Evolutionary conservation across 2,797 vertebrate species (phyloP).

Genomic region (Oreochromis mossambicus): DNA sequence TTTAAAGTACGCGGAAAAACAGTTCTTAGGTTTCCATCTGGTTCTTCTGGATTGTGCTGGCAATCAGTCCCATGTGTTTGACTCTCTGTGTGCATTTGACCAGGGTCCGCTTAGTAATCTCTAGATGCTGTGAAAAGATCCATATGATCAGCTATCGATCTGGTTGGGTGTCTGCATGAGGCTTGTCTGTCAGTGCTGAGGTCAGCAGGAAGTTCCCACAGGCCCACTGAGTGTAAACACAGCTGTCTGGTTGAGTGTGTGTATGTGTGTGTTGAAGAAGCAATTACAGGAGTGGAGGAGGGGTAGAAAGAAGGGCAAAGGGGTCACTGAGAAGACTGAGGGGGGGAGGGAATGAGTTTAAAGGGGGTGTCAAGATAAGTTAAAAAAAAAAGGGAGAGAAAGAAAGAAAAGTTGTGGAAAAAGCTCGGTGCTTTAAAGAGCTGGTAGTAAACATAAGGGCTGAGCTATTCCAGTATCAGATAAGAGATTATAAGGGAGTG

Average conservation of each 20-base stretch:
- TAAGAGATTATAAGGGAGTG: constrained; percentile 14
- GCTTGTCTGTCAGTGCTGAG: constrained; percentile 53
- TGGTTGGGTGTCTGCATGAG: background rate
- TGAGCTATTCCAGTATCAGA: constrained; percentile 27
- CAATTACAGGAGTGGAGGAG: constrained; percentile 42
- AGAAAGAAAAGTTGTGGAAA: background rate
- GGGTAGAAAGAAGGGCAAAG: constrained; percentile 35
- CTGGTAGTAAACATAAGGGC: constrained; percentile 38
- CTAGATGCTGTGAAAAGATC: background rate
- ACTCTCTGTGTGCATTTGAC: background rate
- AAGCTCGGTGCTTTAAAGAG: constrained; percentile 3
- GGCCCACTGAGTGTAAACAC: constrained; percentile 63
- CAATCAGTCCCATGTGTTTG: background rate
- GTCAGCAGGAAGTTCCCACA: constrained; percentile 69
- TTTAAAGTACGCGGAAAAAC: background rate
- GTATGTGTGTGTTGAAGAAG: constrained; percentile 8
- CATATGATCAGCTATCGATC: constrained; percentile 49
- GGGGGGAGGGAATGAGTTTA: background rate
- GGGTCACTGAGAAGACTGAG: constrained; percentile 18
- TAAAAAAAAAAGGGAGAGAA: background rate
- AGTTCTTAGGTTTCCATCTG: background rate
- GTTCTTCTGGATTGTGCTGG: background rate
- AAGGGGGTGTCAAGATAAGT: background rate
- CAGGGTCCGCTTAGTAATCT: background rate
- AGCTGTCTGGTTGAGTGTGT: constrained; percentile 56